Percentiles rank a stretch among this genome's conserved stretches.
Conservation (phyloP, 2,797 vertebrate species). For the Calcarius lapponicus region DNA sequence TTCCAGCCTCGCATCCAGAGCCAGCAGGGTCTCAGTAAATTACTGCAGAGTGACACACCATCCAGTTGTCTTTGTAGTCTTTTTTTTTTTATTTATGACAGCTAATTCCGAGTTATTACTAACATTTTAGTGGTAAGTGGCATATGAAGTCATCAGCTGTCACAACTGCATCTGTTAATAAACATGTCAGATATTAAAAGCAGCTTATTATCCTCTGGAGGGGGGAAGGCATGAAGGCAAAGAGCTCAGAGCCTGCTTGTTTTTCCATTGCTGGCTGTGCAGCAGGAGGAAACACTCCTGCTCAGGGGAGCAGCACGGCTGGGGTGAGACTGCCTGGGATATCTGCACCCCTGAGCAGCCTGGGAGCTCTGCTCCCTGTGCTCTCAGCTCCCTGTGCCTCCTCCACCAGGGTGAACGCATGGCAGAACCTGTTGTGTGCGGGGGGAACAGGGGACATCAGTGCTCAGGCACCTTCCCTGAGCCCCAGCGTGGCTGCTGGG, state of each 20-base stretch:
- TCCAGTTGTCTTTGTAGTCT: constrained; percentile 10
- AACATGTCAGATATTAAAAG: constrained; percentile 56
- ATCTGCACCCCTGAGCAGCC: not conserved
- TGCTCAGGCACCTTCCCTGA: not conserved
- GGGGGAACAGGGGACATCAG: rapidly evolving
- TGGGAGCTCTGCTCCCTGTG: not conserved
- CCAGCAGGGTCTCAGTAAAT: constrained; percentile 46
- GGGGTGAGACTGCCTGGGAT: rapidly evolving
- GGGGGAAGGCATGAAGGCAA: not conserved
- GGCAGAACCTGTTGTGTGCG: rapidly evolving
- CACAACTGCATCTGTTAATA: constrained; percentile 53
- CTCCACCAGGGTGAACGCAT: rapidly evolving
- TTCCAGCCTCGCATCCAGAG: constrained; percentile 59
- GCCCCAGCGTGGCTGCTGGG: too few relatives aligned
- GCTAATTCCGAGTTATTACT: constrained; percentile 19
- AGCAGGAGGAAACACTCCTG: not conserved
- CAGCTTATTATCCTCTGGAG: constrained; percentile 49
- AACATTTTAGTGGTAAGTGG: constrained; percentile 48
- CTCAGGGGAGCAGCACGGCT: not conserved
- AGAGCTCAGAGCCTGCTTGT: not conserved
- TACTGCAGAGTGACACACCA: constrained; percentile 30
- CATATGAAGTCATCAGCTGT: constrained; percentile 51
- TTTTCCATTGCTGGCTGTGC: not conserved
- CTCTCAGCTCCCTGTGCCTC: not conserved
- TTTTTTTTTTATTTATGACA: constrained; percentile 36